These are phyloP conservation scores for Adrianichthys oophorus DNA, from an alignment of 2,797 vertebrate species.

Conservation along the genomic window DNA sequence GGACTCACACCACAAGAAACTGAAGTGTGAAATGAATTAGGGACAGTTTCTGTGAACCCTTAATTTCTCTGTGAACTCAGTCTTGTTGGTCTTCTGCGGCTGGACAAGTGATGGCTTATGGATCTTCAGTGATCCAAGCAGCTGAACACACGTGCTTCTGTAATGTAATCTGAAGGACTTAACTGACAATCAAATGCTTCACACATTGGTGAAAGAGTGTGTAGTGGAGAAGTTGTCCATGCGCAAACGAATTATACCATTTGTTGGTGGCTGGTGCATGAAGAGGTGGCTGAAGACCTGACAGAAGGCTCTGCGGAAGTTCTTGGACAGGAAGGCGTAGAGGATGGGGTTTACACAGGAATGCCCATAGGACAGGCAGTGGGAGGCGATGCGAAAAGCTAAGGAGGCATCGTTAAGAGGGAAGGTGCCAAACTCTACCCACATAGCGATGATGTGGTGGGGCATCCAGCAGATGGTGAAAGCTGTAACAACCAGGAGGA, in stretches of 20 bases:
- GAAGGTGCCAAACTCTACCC: conserved; percentile 84
- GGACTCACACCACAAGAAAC: too few species aligned
- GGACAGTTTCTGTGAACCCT: too few species aligned
- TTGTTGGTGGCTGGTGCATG: conserved; percentile 30
- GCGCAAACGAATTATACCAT: conserved; percentile 66
- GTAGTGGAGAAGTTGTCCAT: conserved; percentile 83
- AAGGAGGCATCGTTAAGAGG: conserved; percentile 81
- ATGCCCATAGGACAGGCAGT: conserved; percentile 84
- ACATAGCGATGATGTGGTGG: conserved; percentile 85
- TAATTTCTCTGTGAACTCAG: too few species aligned
- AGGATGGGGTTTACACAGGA: conserved; percentile 87
- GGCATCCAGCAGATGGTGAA: conserved; percentile 87
- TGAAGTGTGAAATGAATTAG: too few species aligned
- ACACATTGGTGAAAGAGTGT: conserved; percentile 77
- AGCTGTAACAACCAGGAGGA: conserved; percentile 77
- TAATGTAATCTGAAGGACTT: too few species aligned
- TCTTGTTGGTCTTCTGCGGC: too few species aligned
- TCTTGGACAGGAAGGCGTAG: conserved; percentile 85
- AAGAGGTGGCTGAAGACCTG: conserved; percentile 74
- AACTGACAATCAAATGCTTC: conserved; percentile 12
- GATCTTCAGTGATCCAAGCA: too few species aligned
- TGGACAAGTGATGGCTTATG: too few species aligned
- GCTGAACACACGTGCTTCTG: too few species aligned
- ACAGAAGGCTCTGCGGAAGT: conserved; percentile 81
- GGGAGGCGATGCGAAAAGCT: conserved; percentile 81